These are phyloP conservation scores for Lytechinus pictus DNA, from an alignment of 35 echinoderm and acorn worm genomes.

Conservation along the genomic window DNA sequence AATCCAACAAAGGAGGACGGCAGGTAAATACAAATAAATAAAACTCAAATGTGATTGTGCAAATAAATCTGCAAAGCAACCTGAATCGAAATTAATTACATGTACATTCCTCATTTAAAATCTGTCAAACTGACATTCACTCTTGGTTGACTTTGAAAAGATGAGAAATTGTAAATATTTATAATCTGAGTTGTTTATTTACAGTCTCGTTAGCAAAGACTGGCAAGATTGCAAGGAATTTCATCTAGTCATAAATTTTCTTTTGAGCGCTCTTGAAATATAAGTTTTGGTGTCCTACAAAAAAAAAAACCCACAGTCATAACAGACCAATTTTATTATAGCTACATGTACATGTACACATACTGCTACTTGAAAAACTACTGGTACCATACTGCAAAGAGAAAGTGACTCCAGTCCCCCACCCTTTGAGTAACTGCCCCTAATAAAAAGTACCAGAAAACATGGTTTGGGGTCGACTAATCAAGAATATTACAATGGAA, in stretches of 20 bases:
- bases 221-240: neutral
- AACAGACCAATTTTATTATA: too few species aligned
- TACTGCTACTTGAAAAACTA: too few species aligned
- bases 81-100: neutral
- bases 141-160: neutral
- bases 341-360: too few species aligned
- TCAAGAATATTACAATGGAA: too few species aligned
- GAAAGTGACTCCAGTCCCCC: too few species aligned
- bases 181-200: neutral
- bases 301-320: too few species aligned
- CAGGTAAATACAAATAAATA: neutral
- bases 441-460: too few species aligned
- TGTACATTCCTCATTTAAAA: neutral
- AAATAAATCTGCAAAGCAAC: neutral
- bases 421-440: too few species aligned
- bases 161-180: neutral
- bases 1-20: neutral
- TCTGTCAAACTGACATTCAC: neutral
- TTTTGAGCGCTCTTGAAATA: too few species aligned
- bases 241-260: neutral
- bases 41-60: neutral
- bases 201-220: neutral
- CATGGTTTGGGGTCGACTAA: too few species aligned
- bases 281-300: too few species aligned
- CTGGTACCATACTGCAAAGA: too few species aligned